Base-by-base conservation (phyloP, 1,140 invertebrate genomes). In the Drosophila erecta region DNA sequence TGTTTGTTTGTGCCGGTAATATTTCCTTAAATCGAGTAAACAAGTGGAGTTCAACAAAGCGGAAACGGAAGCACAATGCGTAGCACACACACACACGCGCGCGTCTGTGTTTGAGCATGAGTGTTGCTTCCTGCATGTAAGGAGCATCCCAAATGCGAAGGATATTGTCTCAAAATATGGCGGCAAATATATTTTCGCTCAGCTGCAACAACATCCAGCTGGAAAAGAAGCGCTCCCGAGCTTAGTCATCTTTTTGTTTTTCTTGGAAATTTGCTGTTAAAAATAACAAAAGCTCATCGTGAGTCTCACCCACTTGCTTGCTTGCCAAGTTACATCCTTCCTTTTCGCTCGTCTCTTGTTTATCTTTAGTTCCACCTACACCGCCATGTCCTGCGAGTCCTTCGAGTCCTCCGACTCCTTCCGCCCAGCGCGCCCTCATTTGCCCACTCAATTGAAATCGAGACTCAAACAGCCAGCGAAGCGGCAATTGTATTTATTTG, bases 11-110 rank as follows among this genome's bases (percentile, higher is more conserved):
- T 84, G 79, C 83, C 83, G 84, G 83, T 87, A 87, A 87, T 87
- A 87, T 87, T 89, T 87, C 83, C 84, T 87, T 87, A 87, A 87
- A 87, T 87, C 83, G 83, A 87, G 84, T 87, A 87, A 87, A 87
- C 83, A 87, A 87, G 83, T 87, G 84, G 84, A 87, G 76, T 83
- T 89, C 83, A 87, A 89, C 84, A 87, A 84, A 87, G 84, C 84
- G 84, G 84, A 87, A 87, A 89, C 84, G 84, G 84, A 87, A 87
- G 84, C 84, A 87, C 79, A 87, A 89, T 83, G 83, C 84, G 84
- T 89, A 86, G 81, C 81, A 41, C 60, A 74, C 37, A 66, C 62
- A 57, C 38, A 59, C 38, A 69, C 37, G 54, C 24, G 53, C 14
- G 20, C 24, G 53, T 2, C 30, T 30, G 8, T 8, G 30, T 3